Evolutionary conservation across 23 tunicate species (phyloP).

Genomic region (Ascidia mentula): DNA sequence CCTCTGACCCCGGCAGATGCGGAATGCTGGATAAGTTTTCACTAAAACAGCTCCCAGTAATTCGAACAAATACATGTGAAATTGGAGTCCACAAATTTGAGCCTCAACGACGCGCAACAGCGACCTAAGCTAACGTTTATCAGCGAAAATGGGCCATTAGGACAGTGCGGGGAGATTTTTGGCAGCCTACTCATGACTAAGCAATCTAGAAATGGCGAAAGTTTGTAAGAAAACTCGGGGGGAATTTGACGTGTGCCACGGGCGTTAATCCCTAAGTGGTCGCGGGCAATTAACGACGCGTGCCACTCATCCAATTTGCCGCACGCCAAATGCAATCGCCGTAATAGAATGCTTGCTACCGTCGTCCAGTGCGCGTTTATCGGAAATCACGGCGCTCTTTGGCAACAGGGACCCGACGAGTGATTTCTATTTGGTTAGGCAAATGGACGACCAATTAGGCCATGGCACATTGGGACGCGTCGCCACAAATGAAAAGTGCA

Average conservation of each 20-base stretch:
- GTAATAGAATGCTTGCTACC: neutral
- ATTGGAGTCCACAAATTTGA: no score
- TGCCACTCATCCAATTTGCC: conserved; percentile 3
- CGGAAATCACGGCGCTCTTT: conserved; percentile 1
- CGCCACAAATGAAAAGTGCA: conserved; percentile 1
- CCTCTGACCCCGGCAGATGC: no score
- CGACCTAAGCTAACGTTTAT: no score
- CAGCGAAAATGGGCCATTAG: no score
- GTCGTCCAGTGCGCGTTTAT: conserved; percentile 2
- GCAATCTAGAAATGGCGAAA: neutral
- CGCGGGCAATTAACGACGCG: conserved; percentile 8
- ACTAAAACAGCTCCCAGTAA: no score
- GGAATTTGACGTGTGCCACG: neutral
- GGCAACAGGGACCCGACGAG: neutral
- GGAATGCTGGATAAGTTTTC: no score
- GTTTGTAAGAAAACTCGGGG: neutral
- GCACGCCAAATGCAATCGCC: neutral
- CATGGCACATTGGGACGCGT: neutral
- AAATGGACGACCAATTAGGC: conserved; percentile 11
- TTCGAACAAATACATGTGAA: no score
- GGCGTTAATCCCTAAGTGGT: conserved; percentile 13
- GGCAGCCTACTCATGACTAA: no score
- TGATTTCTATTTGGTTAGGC: conserved; percentile 10
- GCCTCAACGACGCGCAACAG: no score
- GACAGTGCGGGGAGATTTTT: no score